A percentile compares a stretch with the other conserved stretches of the same genome.
These are phyloP conservation scores for Oceanodroma leucorhoa DNA, from an alignment of 2,797 vertebrate genomes.

Conservation along the genomic window DNA sequence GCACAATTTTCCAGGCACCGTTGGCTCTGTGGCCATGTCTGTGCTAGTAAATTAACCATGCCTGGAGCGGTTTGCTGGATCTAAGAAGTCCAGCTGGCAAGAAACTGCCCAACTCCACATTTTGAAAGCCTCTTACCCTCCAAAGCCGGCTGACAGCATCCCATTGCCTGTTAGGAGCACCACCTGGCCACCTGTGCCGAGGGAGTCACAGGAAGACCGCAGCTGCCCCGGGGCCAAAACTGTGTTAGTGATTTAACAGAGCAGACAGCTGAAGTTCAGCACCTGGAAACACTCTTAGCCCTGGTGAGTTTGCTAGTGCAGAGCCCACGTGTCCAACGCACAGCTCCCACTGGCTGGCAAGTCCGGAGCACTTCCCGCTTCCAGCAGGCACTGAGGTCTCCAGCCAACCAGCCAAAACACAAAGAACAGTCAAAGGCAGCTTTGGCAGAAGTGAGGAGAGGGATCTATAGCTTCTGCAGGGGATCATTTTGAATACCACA, in stretches of 20 bases:
- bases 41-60: background rate
- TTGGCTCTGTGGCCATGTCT: background rate
- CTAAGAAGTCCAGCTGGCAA: background rate
- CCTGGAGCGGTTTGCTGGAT: background rate
- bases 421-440: background rate
- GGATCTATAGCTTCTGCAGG: background rate
- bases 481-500: background rate
- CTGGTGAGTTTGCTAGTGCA: background rate
- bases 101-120: background rate
- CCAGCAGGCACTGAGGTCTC: background rate
- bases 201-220: accelerated
- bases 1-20: background rate
- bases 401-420: background rate
- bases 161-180: background rate
- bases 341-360: background rate
- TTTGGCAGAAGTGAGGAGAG: background rate
- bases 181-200: accelerated
- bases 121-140: background rate
- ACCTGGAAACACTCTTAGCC: background rate
- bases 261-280: background rate
- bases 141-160: background rate
- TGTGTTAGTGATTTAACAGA: background rate
- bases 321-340: background rate
- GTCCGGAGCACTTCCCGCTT: accelerated
- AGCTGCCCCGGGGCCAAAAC: accelerated